These are phyloP conservation scores for Bombus terrestris DNA, from an alignment of 1,140 invertebrate species.

Conservation along the genomic window DNA sequence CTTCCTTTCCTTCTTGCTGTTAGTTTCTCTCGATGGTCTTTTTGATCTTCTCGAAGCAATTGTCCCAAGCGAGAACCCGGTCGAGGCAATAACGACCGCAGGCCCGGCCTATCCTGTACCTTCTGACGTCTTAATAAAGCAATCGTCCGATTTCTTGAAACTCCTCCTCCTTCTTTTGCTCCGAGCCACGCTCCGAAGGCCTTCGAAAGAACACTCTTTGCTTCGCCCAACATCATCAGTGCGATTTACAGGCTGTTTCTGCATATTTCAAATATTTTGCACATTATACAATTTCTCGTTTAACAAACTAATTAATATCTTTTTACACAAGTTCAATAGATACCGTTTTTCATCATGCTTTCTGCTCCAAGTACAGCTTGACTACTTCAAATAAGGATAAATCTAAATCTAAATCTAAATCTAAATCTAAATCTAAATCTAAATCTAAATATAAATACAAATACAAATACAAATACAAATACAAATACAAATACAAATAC, in stretches of 20 bases:
- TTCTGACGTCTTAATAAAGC: slow-evolving; percentile 56
- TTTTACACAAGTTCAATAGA: not conserved
- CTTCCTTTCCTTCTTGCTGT: not conserved
- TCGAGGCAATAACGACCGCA: slow-evolving; percentile 50
- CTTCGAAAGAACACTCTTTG: not conserved
- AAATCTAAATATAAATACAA: too few species aligned
- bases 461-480: too few species aligned
- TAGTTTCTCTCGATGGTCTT: slow-evolving; percentile 49
- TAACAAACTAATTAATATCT: not conserved
- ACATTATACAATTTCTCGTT: not conserved
- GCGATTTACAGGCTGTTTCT: not conserved
- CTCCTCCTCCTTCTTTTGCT: slow-evolving; percentile 40
- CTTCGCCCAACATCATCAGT: not conserved
- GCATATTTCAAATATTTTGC: not conserved
- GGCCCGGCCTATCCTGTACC: slow-evolving; percentile 47
- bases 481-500: too few species aligned
- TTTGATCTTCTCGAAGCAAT: slow-evolving; percentile 52
- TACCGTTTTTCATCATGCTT: not conserved
- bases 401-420: too few species aligned
- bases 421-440: too few species aligned
- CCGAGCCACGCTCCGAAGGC: slow-evolving; percentile 1
- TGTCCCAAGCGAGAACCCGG: slow-evolving; percentile 55
- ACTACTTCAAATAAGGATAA: too few species aligned
- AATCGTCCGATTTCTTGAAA: slow-evolving; percentile 53
- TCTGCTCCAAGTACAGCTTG: not conserved